Conservation (phyloP, 2,113 vertebrate genomes). For the Eleginops maclovinus region DNA sequence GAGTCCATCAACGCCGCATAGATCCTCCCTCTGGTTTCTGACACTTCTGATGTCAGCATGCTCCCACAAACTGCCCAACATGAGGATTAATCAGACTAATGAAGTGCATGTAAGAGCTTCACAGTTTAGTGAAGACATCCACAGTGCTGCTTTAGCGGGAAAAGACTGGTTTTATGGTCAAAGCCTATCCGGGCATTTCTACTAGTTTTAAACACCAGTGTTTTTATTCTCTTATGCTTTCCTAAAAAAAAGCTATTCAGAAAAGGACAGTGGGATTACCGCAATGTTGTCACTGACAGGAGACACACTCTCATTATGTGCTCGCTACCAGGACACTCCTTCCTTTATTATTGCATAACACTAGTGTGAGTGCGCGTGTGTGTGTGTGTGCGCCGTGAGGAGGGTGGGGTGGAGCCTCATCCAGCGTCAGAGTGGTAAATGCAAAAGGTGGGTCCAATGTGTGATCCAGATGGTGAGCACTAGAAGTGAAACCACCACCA, state of each 20-base stretch:
- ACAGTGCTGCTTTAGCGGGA: too few species aligned
- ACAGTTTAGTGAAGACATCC: fast-evolving
- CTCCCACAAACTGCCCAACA: not conserved
- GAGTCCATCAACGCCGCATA: constrained; percentile 12
- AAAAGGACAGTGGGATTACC: not conserved
- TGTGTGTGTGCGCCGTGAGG: not conserved
- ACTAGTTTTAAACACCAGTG: not conserved
- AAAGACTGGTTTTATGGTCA: not conserved
- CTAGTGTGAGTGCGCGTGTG: constrained; percentile 19
- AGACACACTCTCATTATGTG: not conserved
- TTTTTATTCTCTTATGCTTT: not conserved
- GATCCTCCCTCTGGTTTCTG: constrained; percentile 15
- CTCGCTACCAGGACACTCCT: not conserved
- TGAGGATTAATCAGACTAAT: not conserved
- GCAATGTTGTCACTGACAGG: not conserved
- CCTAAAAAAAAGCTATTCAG: too few species aligned
- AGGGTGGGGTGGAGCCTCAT: not conserved
- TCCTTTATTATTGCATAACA: constrained; percentile 59
- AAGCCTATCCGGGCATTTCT: not conserved
- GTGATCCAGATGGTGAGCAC: constrained; percentile 55
- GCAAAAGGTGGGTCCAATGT: constrained; percentile 48
- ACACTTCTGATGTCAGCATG: not conserved
- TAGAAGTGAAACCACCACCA: not conserved
- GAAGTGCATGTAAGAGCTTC: not conserved
- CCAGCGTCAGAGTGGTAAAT: constrained; percentile 34